Evolutionary conservation across 2,888 invertebrate genomes (phyloP).

Genomic region (Pelosia muscerda): DNA sequence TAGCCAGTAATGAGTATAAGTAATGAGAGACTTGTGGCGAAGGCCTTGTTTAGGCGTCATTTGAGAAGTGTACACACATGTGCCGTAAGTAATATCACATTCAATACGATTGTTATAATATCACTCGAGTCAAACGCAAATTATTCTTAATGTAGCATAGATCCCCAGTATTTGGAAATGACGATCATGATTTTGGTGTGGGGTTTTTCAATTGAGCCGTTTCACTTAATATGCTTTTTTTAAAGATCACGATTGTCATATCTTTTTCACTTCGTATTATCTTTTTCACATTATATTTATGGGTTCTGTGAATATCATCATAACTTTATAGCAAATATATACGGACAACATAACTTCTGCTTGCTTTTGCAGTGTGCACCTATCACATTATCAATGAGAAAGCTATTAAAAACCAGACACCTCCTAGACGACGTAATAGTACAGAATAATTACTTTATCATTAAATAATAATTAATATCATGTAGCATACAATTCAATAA

Average conservation of each 20-base stretch:
- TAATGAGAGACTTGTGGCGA: constrained; percentile 68
- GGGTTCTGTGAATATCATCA: too few relatives aligned
- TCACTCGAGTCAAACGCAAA: constrained; percentile 44
- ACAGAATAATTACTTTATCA: constrained; percentile 40
- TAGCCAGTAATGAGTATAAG: constrained; percentile 73
- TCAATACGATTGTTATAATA: constrained; percentile 54
- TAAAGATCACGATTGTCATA: neutral
- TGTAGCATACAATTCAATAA: constrained; percentile 5
- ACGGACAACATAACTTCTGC: constrained; percentile 30
- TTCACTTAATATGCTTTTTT: neutral
- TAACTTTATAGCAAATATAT: constrained; percentile 21
- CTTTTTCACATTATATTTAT: too few relatives aligned
- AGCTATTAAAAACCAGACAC: constrained; percentile 50
- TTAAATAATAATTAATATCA: constrained; percentile 24
- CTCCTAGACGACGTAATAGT: constrained; percentile 54
- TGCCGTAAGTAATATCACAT: constrained; percentile 61
- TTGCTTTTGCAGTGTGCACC: constrained; percentile 41
- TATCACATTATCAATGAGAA: constrained; percentile 48
- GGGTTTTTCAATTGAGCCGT: neutral
- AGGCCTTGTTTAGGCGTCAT: constrained; percentile 72
- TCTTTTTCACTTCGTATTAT: too few relatives aligned
- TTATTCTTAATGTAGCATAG: constrained; percentile 20
- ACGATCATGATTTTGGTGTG: neutral
- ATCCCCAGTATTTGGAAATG: neutral
- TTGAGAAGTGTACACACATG: constrained; percentile 68